Conservation (phyloP, 2,113 vertebrate species). For the Melanotaenia duboulayi region DNA sequence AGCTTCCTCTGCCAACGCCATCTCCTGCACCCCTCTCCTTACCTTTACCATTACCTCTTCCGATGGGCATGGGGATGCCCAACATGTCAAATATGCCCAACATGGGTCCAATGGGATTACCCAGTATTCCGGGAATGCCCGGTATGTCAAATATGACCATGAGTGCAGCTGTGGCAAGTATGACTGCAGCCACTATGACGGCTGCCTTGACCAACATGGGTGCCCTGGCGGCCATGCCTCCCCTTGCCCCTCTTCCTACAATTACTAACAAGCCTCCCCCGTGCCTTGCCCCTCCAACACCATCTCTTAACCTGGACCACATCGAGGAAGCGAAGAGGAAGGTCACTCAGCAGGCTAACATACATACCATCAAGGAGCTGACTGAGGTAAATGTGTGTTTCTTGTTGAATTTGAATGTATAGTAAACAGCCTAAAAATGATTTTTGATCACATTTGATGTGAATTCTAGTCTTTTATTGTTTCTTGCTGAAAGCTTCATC, state of each 20-base stretch:
- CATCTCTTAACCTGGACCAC: constrained; percentile 82
- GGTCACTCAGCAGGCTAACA: constrained; percentile 93
- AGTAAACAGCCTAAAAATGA: too few relatives aligned
- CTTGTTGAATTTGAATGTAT: not conserved
- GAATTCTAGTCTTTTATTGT: too few relatives aligned
- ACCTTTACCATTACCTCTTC: constrained; percentile 81
- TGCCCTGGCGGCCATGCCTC: constrained; percentile 83
- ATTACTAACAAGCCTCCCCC: constrained; percentile 86
- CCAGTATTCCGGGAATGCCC: constrained; percentile 79
- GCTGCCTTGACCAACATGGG: constrained; percentile 86
- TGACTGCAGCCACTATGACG: constrained; percentile 86
- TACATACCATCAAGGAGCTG: constrained; percentile 95
- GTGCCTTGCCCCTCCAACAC: constrained; percentile 72
- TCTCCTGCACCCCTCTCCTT: constrained; percentile 80
- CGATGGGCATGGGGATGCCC: constrained; percentile 81
- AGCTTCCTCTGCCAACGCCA: constrained; percentile 84
- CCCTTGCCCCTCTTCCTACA: constrained; percentile 83
- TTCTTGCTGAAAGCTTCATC: too few relatives aligned
- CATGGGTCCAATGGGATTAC: constrained; percentile 78
- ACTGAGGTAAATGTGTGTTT: constrained; percentile 87
- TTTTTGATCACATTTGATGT: too few relatives aligned
- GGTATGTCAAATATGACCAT: constrained; percentile 85
- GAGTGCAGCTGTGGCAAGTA: constrained; percentile 84
- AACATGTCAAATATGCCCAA: constrained; percentile 78
- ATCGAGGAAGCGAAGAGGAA: constrained; percentile 90